Evolutionary conservation across 2,797 vertebrate genomes (phyloP), one percentile per base, ranked within the genome.

Genomic region (Acanthurus leucopareius): DNA sequence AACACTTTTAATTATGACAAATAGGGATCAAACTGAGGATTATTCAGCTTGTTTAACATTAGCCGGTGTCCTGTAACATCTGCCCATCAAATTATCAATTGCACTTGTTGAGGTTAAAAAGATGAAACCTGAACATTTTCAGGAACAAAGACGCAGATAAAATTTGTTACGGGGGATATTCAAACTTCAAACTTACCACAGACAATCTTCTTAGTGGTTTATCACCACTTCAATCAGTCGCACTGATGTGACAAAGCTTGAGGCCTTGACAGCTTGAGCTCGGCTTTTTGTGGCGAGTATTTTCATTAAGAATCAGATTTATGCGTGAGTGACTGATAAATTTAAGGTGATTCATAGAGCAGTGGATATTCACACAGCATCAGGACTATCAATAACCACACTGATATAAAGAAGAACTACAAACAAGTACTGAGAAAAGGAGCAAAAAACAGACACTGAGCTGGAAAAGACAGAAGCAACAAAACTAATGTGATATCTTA

Each of bases 11-110:
- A 25, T 28, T 17, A 45, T 10, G 3, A 51, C 20, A 71, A 56
- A 44, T 15, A 40, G 4, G 40, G 16, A 17, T 62, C 17, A 72
- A 66, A 73, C 20, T 51, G 48, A 61, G 44, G 48, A 13, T 62
- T 14, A 1, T 51, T 11, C 56, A 60, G 16, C 60, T 71, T 74
- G 53, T 69, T 78, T 70, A 67, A 45, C 5, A 67, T 25, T 59
- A 32, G 56, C 47, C 2, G 1, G 44, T 2, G 2, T 59, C 19
- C 38, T 40, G 19, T 64, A 40, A 10, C 22, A 32, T 47, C 38
- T 7, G 0, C 57, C 60, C 17, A 51, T 48, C 32, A 52, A 10
- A 48, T 56, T 32, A 44, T 63, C 44, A 82, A 75, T 67, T 40
- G 59, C 25, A 52, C 54, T 51, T 15, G 19, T 60, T 48, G 32